These are phyloP conservation scores for Arrhamphus sclerolepis DNA, from an alignment of 2,797 vertebrate species.

Conservation along the genomic window DNA sequence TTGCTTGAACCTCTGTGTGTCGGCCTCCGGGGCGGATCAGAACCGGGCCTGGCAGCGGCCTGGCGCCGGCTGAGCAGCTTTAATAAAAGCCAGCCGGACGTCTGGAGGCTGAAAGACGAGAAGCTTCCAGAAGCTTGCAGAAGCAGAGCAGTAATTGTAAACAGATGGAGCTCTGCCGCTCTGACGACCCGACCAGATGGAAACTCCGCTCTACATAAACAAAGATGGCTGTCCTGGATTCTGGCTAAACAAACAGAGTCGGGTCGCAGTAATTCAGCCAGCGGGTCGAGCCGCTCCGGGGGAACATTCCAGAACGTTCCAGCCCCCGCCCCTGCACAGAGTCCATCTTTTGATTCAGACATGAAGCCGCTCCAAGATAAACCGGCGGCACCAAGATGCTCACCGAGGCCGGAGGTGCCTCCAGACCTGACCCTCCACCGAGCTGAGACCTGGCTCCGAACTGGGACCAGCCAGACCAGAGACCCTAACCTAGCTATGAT, in stretches of 20 bases:
- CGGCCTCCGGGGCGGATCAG: no score
- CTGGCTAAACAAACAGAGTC: conserved; percentile 71
- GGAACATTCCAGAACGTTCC: conserved; percentile 37
- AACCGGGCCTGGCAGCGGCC: no score
- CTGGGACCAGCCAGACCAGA: no score
- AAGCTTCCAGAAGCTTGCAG: conserved; percentile 9
- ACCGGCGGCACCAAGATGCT: background rate
- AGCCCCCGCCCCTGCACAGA: conserved; percentile 1
- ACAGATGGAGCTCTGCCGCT: conserved; percentile 57
- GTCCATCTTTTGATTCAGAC: background rate
- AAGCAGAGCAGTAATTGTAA: conserved; percentile 43
- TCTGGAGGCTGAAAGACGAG: conserved; percentile 16
- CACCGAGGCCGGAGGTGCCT: background rate
- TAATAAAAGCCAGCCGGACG: no score
- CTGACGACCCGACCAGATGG: conserved; percentile 79
- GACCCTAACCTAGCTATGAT: no score
- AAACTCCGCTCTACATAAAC: conserved; percentile 72
- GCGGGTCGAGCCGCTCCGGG: conserved; percentile 23
- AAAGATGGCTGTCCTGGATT: conserved; percentile 71
- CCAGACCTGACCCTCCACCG: no score
- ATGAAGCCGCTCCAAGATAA: conserved; percentile 9
- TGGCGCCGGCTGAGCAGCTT: no score
- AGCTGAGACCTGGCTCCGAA: no score
- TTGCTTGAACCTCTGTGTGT: no score
- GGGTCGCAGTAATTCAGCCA: conserved; percentile 52